Evolutionary conservation across 2,888 invertebrate genomes (phyloP).

Genomic region (Cyrtodaria siliqua): DNA sequence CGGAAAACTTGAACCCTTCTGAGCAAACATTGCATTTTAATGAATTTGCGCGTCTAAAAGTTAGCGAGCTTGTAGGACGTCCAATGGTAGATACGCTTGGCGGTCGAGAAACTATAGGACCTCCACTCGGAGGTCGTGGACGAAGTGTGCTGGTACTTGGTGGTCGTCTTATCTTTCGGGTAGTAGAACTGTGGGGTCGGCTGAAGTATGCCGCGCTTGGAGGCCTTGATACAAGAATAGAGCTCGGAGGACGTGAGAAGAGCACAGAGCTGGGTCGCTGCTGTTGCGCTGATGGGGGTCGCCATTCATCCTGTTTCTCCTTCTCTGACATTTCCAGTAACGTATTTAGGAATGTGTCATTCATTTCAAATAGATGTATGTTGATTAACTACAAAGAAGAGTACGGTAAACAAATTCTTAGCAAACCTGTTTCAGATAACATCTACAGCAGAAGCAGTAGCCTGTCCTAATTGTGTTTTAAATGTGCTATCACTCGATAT

Average conservation of each 20-base stretch:
- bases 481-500: no score
- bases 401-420: no score
- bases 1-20: conserved; percentile 41
- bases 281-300: conserved; percentile 28
- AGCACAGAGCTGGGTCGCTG: conserved; percentile 50
- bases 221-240: conserved; percentile 57
- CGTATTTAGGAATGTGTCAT: conserved; percentile 56
- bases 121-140: conserved; percentile 35
- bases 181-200: neutral
- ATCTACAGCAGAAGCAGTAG: no score
- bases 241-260: conserved; percentile 62
- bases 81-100: conserved; percentile 56
- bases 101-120: conserved; percentile 21
- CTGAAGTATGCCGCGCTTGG: conserved; percentile 52
- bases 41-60: conserved; percentile 20
- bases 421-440: no score
- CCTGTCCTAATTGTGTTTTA: no score
- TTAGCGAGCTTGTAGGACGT: conserved; percentile 19
- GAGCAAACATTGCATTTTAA: conserved; percentile 51
- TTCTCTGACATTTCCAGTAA: conserved; percentile 46
- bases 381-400: no score
- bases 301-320: conserved; percentile 12
- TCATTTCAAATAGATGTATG: conserved; percentile 45
- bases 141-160: conserved; percentile 50
- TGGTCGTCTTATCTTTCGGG: conserved; percentile 22